phyloP scores from a whole-genome alignment of 2,888 invertebrate species.

The Flexamia atlantica region DNA sequence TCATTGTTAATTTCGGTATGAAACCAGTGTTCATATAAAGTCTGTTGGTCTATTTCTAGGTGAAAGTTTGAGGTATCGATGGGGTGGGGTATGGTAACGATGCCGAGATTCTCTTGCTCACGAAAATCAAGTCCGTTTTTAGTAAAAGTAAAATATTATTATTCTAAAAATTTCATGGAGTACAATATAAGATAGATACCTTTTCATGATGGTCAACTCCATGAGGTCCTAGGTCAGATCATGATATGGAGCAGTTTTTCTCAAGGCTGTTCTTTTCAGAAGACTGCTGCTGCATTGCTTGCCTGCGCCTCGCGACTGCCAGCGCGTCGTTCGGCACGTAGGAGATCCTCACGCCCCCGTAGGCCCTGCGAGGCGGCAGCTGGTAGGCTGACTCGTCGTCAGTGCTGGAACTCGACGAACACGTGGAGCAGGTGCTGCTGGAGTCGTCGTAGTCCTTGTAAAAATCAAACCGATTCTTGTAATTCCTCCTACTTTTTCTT shows the following conservation, averaged over 20 bases:
- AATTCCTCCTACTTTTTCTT: conserved; percentile 66
- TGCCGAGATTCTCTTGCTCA: no score
- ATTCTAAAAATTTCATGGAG: no score
- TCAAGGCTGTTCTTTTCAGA: conserved; percentile 66
- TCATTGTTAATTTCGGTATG: no score
- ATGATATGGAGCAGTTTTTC: conserved; percentile 69
- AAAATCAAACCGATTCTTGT: conserved; percentile 70
- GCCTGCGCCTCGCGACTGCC: conserved; percentile 83
- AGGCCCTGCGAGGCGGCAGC: conserved; percentile 88
- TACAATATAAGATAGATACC: no score
- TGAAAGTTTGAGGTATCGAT: no score
- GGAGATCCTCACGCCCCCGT: conserved; percentile 93
- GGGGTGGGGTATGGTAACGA: no score
- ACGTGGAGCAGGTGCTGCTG: conserved; percentile 94
- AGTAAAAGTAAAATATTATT: no score
- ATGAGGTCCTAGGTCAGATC: conserved; percentile 1
- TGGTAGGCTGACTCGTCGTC: conserved; percentile 93
- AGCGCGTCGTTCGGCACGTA: conserved; percentile 96
- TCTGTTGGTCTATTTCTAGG: no score
- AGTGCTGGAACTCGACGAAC: conserved; percentile 84
- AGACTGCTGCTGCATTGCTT: conserved; percentile 59
- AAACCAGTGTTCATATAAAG: no score
- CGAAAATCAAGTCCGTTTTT: no score
- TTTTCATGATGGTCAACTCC: no score
- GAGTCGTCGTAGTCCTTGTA: conserved; percentile 77